Conservation (phyloP, 2,113 vertebrate genomes). For the Melanostigma gelatinosum region DNA sequence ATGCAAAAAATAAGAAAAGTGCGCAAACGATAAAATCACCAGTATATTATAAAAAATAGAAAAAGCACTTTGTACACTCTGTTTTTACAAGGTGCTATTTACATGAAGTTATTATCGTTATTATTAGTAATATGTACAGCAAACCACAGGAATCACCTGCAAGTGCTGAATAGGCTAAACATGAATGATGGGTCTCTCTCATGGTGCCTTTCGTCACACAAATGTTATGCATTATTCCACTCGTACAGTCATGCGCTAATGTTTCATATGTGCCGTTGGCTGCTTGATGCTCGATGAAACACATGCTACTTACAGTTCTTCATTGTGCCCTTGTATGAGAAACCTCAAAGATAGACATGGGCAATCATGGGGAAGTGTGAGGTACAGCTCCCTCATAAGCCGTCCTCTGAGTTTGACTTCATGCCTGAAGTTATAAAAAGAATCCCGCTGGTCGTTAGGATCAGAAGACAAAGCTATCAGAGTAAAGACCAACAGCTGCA, state of each 20-base stretch:
- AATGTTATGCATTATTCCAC: slow-evolving; percentile 1
- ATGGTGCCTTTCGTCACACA: slow-evolving; percentile 9
- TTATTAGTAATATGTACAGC: background rate
- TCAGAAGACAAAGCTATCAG: slow-evolving; percentile 10
- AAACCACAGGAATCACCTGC: slow-evolving; percentile 12
- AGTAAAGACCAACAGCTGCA: slow-evolving; percentile 4
- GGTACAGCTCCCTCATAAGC: slow-evolving; percentile 32
- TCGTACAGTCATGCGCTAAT: slow-evolving; percentile 3
- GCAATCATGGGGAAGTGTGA: slow-evolving; percentile 46
- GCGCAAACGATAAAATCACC: background rate
- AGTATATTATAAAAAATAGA: background rate
- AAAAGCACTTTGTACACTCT: background rate
- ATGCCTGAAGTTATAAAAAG: slow-evolving; percentile 30
- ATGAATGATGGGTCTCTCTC: slow-evolving; percentile 4
- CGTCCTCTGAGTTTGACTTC: slow-evolving; percentile 3
- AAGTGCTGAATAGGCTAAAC: background rate
- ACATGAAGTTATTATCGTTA: background rate
- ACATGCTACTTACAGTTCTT: slow-evolving; percentile 33
- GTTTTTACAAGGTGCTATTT: background rate
- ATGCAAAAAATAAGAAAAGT: background rate
- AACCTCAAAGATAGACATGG: slow-evolving; percentile 43
- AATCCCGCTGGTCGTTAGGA: slow-evolving; percentile 25
- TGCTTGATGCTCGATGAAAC: slow-evolving; percentile 17
- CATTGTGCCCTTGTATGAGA: slow-evolving; percentile 22
- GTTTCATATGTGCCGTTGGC: slow-evolving; percentile 1